A percentile compares a stretch with the other conserved stretches of the same genome.
Conservation (phyloP, 2,797 vertebrate species). For the Euthynnus affinis region DNA sequence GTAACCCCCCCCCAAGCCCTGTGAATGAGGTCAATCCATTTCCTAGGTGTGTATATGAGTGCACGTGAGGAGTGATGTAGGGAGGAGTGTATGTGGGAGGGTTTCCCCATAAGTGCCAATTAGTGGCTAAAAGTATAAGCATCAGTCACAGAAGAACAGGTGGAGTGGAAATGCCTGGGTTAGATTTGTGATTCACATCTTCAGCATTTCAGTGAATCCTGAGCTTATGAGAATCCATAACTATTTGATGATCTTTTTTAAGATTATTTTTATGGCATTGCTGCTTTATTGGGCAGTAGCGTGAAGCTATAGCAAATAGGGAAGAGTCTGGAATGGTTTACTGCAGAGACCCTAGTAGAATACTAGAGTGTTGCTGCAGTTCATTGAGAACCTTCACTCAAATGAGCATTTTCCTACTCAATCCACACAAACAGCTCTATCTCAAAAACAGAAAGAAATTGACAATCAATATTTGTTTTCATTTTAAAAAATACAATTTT, state of each 20-base stretch:
- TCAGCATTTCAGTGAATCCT: conserved; percentile 56
- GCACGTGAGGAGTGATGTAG: conserved; percentile 49
- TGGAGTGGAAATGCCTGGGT: conserved; percentile 47
- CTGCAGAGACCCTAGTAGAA: conserved; percentile 9
- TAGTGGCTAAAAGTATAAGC: conserved; percentile 66
- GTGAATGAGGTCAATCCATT: conserved; percentile 81
- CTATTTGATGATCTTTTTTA: conserved; percentile 72
- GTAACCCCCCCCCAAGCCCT: conserved; percentile 72
- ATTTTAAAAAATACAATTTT: no score
- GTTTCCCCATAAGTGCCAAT: conserved; percentile 77
- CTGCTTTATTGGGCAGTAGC: conserved; percentile 64
- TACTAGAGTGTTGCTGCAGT: no score
- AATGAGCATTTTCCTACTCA: no score
- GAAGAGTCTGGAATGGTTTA: conserved; percentile 49
- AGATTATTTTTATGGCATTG: conserved; percentile 69
- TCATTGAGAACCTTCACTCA: no score
- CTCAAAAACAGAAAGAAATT: no score
- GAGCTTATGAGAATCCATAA: conserved; percentile 70
- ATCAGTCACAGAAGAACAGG: conserved; percentile 69
- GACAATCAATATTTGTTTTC: no score
- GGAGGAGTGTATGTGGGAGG: conserved; percentile 56
- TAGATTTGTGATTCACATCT: conserved; percentile 61
- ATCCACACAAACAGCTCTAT: no score
- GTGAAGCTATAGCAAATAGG: conserved; percentile 50
- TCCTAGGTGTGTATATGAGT: conserved; percentile 56